These are phyloP conservation scores for Caenorhabditis sulstoni DNA, from an alignment of 2,888 invertebrate species.

Conservation along the genomic window DNA sequence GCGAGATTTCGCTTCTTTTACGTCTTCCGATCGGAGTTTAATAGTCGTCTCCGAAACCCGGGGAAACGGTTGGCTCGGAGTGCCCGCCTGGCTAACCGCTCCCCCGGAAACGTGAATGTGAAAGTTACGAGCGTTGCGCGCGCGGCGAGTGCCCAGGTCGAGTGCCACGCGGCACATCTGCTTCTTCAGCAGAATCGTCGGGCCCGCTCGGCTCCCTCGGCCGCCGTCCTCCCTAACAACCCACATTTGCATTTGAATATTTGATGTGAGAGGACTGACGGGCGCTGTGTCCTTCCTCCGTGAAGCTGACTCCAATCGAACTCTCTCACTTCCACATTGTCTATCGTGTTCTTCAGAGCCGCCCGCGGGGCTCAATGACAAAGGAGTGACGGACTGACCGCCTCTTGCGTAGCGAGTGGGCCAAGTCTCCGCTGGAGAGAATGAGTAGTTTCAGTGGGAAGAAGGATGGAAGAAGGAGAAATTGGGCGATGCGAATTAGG, in stretches of 20 bases:
- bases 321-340: not conserved
- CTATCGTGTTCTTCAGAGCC: not conserved
- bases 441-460: constrained; percentile 5
- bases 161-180: constrained; percentile 17
- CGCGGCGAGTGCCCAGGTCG: constrained; percentile 12
- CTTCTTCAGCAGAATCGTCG: constrained; percentile 1
- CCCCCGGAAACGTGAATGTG: constrained; percentile 30
- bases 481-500: constrained; percentile 10
- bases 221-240: constrained; percentile 37
- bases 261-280: constrained; percentile 19
- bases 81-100: not conserved
- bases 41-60: not conserved
- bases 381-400: not conserved
- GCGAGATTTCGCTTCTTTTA: no score
- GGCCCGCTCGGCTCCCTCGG: constrained; percentile 12
- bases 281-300: constrained; percentile 16
- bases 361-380: constrained; percentile 11
- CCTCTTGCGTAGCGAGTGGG: not conserved
- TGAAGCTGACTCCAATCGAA: not conserved
- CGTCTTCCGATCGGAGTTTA: not conserved
- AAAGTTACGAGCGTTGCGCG: constrained; percentile 32
- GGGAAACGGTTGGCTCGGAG: not conserved
- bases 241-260: constrained; percentile 57
- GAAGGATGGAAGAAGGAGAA: not conserved
- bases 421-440: not conserved